These are phyloP conservation scores for Simalia tracyae DNA, from an alignment of 2,797 vertebrate species.

Conservation along the genomic window DNA sequence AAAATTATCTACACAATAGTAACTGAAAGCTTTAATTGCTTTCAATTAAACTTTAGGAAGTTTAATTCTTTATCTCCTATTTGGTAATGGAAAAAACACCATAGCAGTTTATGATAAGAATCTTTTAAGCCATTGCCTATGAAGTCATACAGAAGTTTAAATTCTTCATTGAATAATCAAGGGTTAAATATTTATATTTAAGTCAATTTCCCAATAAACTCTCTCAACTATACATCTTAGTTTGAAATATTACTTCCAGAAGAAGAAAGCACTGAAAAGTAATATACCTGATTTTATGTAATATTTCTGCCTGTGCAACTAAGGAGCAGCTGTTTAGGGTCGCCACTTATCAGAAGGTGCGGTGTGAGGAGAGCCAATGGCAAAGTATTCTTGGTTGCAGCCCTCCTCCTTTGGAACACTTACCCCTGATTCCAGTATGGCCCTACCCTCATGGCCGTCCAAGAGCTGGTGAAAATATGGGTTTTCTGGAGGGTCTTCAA, in stretches of 20 bases:
- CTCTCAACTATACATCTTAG: background rate
- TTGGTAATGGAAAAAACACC: background rate
- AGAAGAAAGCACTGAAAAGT: background rate
- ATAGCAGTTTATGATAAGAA: slow-evolving; percentile 1
- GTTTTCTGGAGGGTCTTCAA: background rate
- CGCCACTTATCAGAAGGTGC: background rate
- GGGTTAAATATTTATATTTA: background rate
- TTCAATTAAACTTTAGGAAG: background rate
- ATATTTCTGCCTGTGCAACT: background rate
- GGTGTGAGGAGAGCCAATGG: background rate
- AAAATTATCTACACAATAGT: background rate
- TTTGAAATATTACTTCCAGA: slow-evolving; percentile 13
- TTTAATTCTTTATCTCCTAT: background rate
- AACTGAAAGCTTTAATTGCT: background rate
- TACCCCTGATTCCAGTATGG: no score
- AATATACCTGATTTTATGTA: background rate
- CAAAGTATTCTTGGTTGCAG: background rate
- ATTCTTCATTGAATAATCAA: slow-evolving; percentile 13
- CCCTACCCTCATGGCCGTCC: no score
- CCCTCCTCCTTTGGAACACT: no score
- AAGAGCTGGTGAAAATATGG: background rate
- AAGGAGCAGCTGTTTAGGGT: background rate
- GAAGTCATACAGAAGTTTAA: background rate
- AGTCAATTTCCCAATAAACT: background rate
- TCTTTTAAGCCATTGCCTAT: background rate